Conservation (phyloP, 1,140 invertebrate genomes). For the Lasioglossum albipes region DNA sequence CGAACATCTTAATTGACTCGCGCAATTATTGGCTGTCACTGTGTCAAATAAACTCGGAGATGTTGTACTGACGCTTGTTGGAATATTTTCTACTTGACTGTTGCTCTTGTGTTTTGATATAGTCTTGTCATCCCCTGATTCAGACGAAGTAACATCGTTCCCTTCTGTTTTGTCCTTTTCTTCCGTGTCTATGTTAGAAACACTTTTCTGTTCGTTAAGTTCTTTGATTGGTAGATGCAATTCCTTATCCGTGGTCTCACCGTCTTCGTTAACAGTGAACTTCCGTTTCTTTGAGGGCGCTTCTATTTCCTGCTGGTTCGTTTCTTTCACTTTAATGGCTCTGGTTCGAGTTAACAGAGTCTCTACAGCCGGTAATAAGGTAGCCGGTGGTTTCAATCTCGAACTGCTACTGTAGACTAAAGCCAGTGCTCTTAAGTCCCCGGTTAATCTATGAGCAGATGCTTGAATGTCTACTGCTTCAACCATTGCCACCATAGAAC, state of each 20-base stretch:
- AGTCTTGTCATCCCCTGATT: slow-evolving; percentile 62
- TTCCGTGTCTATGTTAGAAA: slow-evolving; percentile 46
- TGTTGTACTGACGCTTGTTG: slow-evolving; percentile 39
- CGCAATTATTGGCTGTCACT: slow-evolving; percentile 62
- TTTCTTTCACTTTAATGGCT: slow-evolving; percentile 68
- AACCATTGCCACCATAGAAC: slow-evolving; percentile 80
- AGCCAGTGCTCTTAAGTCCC: slow-evolving; percentile 81
- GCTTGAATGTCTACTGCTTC: slow-evolving; percentile 78
- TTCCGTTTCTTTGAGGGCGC: slow-evolving; percentile 77
- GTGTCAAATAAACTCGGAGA: slow-evolving; percentile 50
- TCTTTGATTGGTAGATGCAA: slow-evolving; percentile 50
- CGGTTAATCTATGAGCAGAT: slow-evolving; percentile 80
- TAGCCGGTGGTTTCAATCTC: slow-evolving; percentile 72
- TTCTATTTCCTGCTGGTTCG: slow-evolving; percentile 67
- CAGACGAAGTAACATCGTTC: slow-evolving; percentile 58
- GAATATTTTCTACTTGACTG: slow-evolving; percentile 54
- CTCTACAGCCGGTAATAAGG: slow-evolving; percentile 70
- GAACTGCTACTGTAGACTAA: slow-evolving; percentile 80
- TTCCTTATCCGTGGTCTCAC: slow-evolving; percentile 48
- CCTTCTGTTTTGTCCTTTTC: slow-evolving; percentile 58
- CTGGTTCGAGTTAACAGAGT: slow-evolving; percentile 70
- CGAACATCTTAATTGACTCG: slow-evolving; percentile 70
- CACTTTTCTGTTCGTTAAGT: slow-evolving; percentile 46
- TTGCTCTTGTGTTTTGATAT: slow-evolving; percentile 54
- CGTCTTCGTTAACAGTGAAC: slow-evolving; percentile 65